Conservation (phyloP, 2,888 invertebrate genomes). For the Eucera pruinosa region DNA sequence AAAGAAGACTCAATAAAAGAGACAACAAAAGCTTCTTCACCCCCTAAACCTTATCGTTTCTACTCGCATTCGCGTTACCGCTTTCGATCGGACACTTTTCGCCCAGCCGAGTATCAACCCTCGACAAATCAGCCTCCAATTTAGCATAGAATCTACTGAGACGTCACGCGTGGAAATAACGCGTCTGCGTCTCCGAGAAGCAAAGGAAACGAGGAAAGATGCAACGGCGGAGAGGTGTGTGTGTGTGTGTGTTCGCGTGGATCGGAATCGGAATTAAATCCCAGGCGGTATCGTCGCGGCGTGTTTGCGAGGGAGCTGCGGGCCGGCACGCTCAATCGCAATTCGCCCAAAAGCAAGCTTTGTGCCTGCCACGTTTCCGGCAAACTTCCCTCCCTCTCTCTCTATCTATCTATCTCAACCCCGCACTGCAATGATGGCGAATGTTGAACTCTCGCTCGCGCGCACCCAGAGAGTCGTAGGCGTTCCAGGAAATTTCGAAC, state of each 20-base stretch:
- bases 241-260: slow-evolving; percentile 8
- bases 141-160: too few relatives aligned
- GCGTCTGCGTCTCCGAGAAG: slow-evolving; percentile 25
- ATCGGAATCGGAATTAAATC: slow-evolving; percentile 34
- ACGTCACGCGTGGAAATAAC: too few relatives aligned
- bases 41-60: too few relatives aligned
- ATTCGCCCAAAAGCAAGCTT: slow-evolving; percentile 58
- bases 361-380: slow-evolving; percentile 50
- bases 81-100: too few relatives aligned
- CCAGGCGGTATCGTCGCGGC: slow-evolving; percentile 19
- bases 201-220: too few relatives aligned
- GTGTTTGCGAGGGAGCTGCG: slow-evolving; percentile 26
- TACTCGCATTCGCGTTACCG: too few relatives aligned
- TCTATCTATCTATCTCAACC: too few relatives aligned
- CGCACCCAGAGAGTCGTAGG: slow-evolving; percentile 60
- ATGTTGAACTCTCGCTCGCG: slow-evolving; percentile 34
- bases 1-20: too few relatives aligned
- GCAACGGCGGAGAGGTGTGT: too few relatives aligned
- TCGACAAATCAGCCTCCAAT: too few relatives aligned
- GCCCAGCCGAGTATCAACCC: too few relatives aligned
- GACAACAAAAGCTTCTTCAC: too few relatives aligned
- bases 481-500: slow-evolving; percentile 69
- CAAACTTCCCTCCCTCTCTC: slow-evolving; percentile 37
- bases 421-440: slow-evolving; percentile 13
- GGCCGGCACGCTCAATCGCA: slow-evolving; percentile 46